Evolutionary conservation across 37 sponge, comb jelly and placozoan species (phyloP), one percentile per base, ranked within the genome.

Genomic region (Theonella swinhoei): DNA sequence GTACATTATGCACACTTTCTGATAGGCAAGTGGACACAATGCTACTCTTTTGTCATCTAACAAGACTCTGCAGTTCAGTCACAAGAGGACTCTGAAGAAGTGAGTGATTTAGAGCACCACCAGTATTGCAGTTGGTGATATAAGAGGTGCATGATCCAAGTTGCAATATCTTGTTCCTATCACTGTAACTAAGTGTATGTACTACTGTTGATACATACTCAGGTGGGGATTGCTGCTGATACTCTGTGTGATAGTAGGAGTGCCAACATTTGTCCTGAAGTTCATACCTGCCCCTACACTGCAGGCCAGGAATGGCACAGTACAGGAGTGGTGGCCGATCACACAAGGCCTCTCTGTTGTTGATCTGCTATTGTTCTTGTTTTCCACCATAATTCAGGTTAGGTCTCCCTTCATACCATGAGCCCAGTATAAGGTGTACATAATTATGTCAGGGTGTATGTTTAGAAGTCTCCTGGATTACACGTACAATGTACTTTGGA

Each of bases 201-300:
- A 47, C 54, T 14, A 17, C 11, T 47, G 7, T 47, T 47, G 7
- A 47, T 47, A 17, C 54, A 47, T 47, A 47, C 14, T 47, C 61
- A 91, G 82, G 58, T 94, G 95, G 95, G 71, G 86, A 23, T 24
- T 86, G 26, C 62, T 86, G 1, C 91, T 94, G 42, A 35, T 85
- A 5, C 47, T 94, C 22, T 88, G 82, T 80, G 79, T 91, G 31
- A 30, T 91, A 40, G 80, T 91, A 39, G 86, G 79, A 23, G 63
- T 91, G 23, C 95, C 95, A 31, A 82, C 81, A 42, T 74, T 89
- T 54, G 66, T 80, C n/a, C 42, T 87, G 72, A 8, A 87, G 41
- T 74, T 83, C 43, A 59, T 25, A 4, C 47, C 47, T 2, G 42
- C 28, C 29, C 34, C 74, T 23, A 68, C 2, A 68, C 34, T 38